A percentile compares a stretch with the other conserved stretches of the same genome.
Evolutionary conservation across 2,113 vertebrate species (phyloP).

Genomic region (Crocuta crocuta): DNA sequence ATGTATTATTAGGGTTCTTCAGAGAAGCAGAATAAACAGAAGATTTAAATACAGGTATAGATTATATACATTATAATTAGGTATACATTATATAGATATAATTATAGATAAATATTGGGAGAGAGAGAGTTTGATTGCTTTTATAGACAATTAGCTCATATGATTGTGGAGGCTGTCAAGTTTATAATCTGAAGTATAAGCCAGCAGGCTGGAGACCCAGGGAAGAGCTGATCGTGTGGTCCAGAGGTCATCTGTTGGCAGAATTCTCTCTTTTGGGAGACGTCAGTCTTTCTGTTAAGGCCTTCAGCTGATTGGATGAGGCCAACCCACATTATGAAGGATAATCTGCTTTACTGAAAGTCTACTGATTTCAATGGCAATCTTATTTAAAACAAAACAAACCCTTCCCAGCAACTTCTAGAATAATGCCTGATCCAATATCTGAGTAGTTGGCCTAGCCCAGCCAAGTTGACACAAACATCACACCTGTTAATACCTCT

Average conservation of each 20-base stretch:
- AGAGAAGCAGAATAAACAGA: neutral
- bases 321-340: neutral
- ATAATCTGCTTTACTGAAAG: neutral
- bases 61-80: too few species aligned
- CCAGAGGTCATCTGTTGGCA: neutral
- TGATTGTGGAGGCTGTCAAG: neutral
- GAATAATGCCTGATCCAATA: neutral
- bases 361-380: neutral
- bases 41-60: neutral
- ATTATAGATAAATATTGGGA: neutral
- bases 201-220: neutral
- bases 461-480: neutral
- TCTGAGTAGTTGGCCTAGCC: neutral
- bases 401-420: neutral
- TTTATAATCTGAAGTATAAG: neutral
- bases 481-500: neutral
- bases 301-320: neutral
- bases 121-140: neutral
- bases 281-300: neutral
- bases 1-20: neutral
- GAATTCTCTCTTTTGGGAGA: neutral
- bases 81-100: too few species aligned
- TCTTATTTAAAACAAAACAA: neutral
- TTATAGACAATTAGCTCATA: neutral
- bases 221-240: neutral